phyloP scores from a whole-genome alignment of 1,140 invertebrate genomes.

The Brachystomella parvula region DNA sequence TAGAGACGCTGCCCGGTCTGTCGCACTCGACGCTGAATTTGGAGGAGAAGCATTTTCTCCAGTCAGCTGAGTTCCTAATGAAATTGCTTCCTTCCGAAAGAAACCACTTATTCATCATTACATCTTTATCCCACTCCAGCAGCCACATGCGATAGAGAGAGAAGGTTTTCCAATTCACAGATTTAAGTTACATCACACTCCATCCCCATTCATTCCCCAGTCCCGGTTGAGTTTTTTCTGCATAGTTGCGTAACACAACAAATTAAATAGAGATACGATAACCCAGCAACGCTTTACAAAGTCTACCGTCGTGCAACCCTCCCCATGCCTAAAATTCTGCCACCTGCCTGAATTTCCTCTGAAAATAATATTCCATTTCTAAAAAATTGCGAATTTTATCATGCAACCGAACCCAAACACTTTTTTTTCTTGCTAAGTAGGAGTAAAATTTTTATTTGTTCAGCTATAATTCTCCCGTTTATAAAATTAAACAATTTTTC shows the following conservation, averaged over 20 bases:
- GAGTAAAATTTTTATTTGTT: not conserved
- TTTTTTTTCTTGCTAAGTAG: not conserved
- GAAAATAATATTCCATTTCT: not conserved
- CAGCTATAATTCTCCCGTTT: not conserved
- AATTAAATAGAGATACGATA: too few relatives aligned
- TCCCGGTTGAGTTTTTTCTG: too few relatives aligned
- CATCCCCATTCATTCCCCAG: too few relatives aligned
- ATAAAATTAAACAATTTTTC: not conserved
- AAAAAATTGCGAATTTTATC: not conserved
- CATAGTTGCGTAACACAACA: too few relatives aligned
- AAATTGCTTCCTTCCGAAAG: not conserved
- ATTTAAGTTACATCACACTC: too few relatives aligned
- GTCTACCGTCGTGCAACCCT: not conserved
- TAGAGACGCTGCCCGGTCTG: conserved; percentile 41
- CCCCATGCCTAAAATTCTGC: not conserved
- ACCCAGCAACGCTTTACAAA: too few relatives aligned
- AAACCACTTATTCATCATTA: not conserved
- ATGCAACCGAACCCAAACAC: too few relatives aligned
- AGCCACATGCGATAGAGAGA: too few relatives aligned
- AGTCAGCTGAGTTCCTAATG: not conserved
- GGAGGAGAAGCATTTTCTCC: not conserved
- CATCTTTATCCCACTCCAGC: not conserved
- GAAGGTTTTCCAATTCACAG: too few relatives aligned
- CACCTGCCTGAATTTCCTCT: not conserved
- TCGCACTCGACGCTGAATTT: not conserved